Conservation (phyloP, 1,140 invertebrate genomes). For the Ditylenchus dipsaci region DNA sequence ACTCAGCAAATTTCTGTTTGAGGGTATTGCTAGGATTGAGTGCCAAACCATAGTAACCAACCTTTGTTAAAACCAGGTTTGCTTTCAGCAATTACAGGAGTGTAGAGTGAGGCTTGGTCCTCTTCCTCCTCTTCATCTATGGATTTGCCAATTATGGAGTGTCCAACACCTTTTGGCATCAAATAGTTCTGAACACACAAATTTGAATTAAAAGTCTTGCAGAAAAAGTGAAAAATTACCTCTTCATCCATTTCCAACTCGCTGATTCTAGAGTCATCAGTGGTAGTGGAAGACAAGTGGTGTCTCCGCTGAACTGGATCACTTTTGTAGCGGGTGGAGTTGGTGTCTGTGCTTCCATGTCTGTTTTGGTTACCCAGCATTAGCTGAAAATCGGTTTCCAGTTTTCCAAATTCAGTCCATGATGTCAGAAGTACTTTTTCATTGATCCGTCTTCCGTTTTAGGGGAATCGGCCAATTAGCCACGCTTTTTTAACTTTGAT, state of each 20-base stretch:
- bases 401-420: too few species aligned
- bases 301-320: background rate
- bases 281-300: slow-evolving; percentile 1
- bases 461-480: too few species aligned
- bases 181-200: background rate
- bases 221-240: too few species aligned
- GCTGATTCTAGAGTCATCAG: background rate
- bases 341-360: slow-evolving; percentile 8
- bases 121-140: background rate
- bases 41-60: too few species aligned
- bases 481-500: too few species aligned
- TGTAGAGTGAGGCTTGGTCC: background rate
- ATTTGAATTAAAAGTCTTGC: too few species aligned
- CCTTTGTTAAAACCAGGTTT: background rate
- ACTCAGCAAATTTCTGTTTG: too few species aligned
- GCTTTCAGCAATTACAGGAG: background rate
- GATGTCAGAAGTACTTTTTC: too few species aligned
- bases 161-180: background rate
- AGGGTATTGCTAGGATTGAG: too few species aligned
- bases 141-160: slow-evolving; percentile 9
- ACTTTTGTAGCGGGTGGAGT: slow-evolving; percentile 12
- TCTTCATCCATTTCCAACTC: slow-evolving; percentile 11
- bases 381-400: background rate
- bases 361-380: background rate
- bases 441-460: too few species aligned